phyloP scores from a whole-genome alignment of 2,113 vertebrate genomes.

The Sinocyclocheilus anshuiensis region DNA sequence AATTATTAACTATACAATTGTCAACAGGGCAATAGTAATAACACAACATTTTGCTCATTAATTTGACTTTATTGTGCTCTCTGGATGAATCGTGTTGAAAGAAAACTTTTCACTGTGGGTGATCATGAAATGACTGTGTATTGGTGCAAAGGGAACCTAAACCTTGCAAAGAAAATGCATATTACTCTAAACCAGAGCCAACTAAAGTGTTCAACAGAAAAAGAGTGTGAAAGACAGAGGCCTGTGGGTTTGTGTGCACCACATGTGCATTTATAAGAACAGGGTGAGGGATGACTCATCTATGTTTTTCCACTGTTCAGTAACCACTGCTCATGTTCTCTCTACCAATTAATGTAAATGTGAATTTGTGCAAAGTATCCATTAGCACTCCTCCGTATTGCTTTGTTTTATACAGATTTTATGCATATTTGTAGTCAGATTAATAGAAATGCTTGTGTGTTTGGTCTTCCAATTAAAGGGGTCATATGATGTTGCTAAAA shows the following conservation, averaged over 20 bases:
- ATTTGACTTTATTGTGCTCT: background rate
- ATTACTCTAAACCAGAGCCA: background rate
- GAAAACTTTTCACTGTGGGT: background rate
- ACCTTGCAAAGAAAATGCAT: background rate
- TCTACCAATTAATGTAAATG: background rate
- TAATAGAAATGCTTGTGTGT: background rate
- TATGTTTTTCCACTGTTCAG: background rate
- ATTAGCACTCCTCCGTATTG: background rate
- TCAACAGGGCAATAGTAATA: background rate
- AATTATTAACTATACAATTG: background rate
- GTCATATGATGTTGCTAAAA: too few species aligned
- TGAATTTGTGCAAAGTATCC: conserved; percentile 1
- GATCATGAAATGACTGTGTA: background rate
- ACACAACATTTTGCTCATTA: background rate
- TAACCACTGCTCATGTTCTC: background rate
- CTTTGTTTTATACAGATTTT: background rate
- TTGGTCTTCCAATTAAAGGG: background rate
- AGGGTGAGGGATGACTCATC: background rate
- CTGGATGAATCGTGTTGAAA: background rate
- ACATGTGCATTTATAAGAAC: conserved; percentile 16
- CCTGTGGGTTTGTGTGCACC: background rate
- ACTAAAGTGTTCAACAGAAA: background rate
- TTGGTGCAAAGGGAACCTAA: background rate
- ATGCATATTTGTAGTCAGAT: background rate
- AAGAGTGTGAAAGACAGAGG: background rate